phyloP scores from a whole-genome alignment of 2,797 vertebrate species.

The Yasuhikotakia modesta region DNA sequence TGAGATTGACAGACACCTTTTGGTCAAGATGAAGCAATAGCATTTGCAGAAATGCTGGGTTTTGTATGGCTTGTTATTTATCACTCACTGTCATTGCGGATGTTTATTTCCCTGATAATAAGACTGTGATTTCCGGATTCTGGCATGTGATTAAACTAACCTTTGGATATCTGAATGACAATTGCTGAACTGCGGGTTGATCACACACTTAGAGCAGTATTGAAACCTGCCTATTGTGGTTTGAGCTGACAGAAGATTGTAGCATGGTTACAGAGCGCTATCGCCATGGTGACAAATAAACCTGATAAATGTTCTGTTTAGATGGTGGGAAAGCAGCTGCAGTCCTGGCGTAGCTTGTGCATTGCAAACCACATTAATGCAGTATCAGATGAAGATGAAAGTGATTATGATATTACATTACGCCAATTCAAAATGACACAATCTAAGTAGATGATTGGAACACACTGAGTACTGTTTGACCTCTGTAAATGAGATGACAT shows the following conservation, averaged over 20 bases:
- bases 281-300: constrained; percentile 39
- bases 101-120: constrained; percentile 47
- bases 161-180: constrained; percentile 42
- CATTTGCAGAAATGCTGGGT: constrained; percentile 29
- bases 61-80: constrained; percentile 39
- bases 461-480: background rate
- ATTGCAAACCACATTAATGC: background rate
- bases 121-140: constrained; percentile 22
- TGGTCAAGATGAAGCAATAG: constrained; percentile 24
- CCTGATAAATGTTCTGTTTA: constrained; percentile 8
- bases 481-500: background rate
- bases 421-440: background rate
- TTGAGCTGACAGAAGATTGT: constrained; percentile 18
- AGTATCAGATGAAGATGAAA: background rate
- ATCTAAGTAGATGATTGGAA: background rate
- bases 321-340: background rate
- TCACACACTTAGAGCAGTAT: constrained; percentile 36
- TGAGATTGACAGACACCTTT: constrained; percentile 42
- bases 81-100: constrained; percentile 23
- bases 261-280: constrained; percentile 18
- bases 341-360: background rate
- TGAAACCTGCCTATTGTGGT: constrained; percentile 39
- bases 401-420: background rate
- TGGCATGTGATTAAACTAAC: constrained; percentile 44
- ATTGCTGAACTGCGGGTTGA: constrained; percentile 32